These are phyloP conservation scores for Chloroclystis v-ata DNA, from an alignment of 2,888 invertebrate genomes.

Conservation along the genomic window DNA sequence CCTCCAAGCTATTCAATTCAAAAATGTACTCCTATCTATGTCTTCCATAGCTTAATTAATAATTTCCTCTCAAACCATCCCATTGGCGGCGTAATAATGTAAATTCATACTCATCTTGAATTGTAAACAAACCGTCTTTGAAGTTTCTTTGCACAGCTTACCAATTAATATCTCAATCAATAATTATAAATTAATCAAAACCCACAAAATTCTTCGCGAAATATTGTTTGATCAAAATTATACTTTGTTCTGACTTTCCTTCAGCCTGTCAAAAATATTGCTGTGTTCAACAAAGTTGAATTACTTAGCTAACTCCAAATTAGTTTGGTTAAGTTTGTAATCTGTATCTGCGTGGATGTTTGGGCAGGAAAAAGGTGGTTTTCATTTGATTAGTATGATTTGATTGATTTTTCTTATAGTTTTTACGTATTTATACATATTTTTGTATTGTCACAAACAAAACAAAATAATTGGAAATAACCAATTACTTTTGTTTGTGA, in stretches of 20 bases:
- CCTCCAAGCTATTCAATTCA: too few relatives aligned
- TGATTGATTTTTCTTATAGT: too few relatives aligned
- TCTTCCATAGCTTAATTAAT: too few relatives aligned
- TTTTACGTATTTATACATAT: too few relatives aligned
- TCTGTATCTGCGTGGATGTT: conserved; percentile 2
- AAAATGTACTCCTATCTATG: too few relatives aligned
- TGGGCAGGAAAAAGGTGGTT: background rate
- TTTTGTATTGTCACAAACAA: too few relatives aligned
- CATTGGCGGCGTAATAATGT: too few relatives aligned
- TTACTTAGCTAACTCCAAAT: conserved; percentile 32
- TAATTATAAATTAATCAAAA: conserved; percentile 3
- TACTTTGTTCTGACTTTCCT: conserved; percentile 23
- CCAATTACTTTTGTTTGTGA: too few relatives aligned
- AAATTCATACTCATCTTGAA: too few relatives aligned
- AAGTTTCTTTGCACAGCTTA: background rate
- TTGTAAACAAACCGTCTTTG: too few relatives aligned
- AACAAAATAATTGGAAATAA: too few relatives aligned
- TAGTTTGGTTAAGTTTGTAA: conserved; percentile 31
- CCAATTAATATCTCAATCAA: background rate
- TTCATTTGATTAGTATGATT: background rate
- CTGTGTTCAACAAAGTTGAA: conserved; percentile 31
- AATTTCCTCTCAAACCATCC: too few relatives aligned
- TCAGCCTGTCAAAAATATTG: conserved; percentile 27
- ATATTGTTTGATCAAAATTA: conserved; percentile 21
- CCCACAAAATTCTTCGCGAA: background rate